A percentile compares a stretch with the other conserved stretches of the same genome.
Conservation (phyloP, 1,140 invertebrate species). For the Diorhabda elongata region DNA sequence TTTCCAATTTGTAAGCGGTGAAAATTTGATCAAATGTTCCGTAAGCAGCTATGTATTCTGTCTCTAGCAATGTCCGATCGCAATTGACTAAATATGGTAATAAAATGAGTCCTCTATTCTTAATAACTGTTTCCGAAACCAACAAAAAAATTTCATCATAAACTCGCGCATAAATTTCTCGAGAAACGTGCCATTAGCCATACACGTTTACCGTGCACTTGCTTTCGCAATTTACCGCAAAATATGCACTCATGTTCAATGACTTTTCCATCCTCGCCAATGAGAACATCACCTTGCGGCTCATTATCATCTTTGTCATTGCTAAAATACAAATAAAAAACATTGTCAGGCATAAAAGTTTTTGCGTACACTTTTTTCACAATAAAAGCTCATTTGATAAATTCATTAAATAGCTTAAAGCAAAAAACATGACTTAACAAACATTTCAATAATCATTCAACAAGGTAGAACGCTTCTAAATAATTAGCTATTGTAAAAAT, state of each 20-base stretch:
- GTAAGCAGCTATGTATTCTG: background rate
- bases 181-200: background rate
- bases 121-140: conserved; percentile 1
- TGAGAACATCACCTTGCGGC: no score
- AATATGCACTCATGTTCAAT: background rate
- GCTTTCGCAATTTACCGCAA: background rate
- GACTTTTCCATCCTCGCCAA: background rate
- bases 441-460: no score
- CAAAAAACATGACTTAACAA: no score
- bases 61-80: background rate
- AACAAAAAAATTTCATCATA: background rate
- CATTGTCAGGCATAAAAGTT: background rate
- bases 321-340: conserved; percentile 6
- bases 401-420: no score
- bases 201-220: background rate
- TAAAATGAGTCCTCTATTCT: conserved; percentile 2
- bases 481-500: no score
- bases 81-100: background rate
- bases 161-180: background rate
- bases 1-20: no score
- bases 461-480: no score
- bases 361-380: no score
- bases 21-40: no score
- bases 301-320: background rate
- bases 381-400: no score